A percentile compares a stretch with the other conserved stretches of the same genome.
Conservation (phyloP, 2,797 vertebrate genomes). For the Oreonectes daqikongensis region DNA sequence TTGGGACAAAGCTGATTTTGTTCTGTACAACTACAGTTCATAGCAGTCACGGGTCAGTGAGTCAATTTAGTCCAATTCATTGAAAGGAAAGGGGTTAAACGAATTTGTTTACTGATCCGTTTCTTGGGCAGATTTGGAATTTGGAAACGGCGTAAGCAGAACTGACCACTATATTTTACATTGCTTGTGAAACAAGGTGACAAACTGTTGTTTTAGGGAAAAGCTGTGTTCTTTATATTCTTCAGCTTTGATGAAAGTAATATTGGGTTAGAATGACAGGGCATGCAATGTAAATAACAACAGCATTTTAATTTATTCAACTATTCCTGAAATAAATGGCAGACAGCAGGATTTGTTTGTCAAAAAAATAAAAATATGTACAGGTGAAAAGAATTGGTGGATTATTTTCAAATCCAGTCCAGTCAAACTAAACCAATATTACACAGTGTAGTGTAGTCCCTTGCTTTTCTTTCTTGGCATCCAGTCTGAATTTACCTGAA, state of each 20-base stretch:
- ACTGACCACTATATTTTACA: background rate
- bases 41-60: background rate
- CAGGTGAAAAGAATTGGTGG: slow-evolving; percentile 25
- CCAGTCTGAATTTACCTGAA: slow-evolving; percentile 23
- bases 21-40: background rate
- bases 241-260: background rate
- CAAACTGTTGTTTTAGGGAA: background rate
- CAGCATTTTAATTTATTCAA: background rate
- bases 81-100: background rate
- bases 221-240: background rate
- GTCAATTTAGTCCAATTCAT: background rate
- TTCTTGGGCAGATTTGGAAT: background rate
- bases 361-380: slow-evolving; percentile 30
- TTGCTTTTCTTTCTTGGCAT: slow-evolving; percentile 31
- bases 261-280: background rate
- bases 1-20: slow-evolving; percentile 55
- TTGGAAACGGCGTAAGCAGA: background rate
- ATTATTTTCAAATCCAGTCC: slow-evolving; percentile 17
- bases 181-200: no score
- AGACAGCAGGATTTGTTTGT: slow-evolving; percentile 21
- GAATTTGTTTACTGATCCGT: background rate
- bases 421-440: slow-evolving; percentile 8
- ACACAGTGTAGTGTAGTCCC: no score
- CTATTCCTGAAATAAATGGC: background rate
- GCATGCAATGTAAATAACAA: background rate